Evolutionary conservation across 2,888 invertebrate species (phyloP), one percentile per base, ranked within the genome.

Genomic region (Heliconius ethilla): DNA sequence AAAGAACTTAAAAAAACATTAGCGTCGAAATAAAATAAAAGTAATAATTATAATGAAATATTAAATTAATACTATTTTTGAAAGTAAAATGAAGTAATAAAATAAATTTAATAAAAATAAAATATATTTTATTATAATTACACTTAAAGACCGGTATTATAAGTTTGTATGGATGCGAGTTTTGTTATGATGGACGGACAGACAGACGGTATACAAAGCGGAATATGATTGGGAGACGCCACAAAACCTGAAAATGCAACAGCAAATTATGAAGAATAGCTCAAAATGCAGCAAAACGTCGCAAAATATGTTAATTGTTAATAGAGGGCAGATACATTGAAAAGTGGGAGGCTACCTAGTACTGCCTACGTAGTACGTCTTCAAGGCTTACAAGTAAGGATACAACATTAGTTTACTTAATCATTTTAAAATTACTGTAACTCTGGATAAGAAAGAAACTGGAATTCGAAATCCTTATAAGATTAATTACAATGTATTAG

Each of bases 141-240:
- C 37, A 76, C 45, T 70, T 51, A 63, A 63, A 75, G 55, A 75
- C 29, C 72, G 75, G 73, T 72, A 75, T 63, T 59, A 63, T 63
- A 77, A 74, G 78, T 78, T 70, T 65, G 63, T 72, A 59, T 79
- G 75, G 66, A 77, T 73, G 72, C 74, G 63, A 73, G 73, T 79
- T 79, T 78, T 70, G 70, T 75, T 80, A 78, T 75, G 82, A 81
- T 82, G 82, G 82, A 82, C 82, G 82, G 82, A 82, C 63, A 81
- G 80, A 81, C 72, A 81, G 81, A 82, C 82, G 81, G 82, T 82
- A 81, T 76, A 80, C 75, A 76, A 80, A 82, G 81, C 82, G 75
- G 78, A 79, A 81, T 74, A 75, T 70, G 77, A 77, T 70, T 73
- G 80, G 77, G 78, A 69, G 66, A 78, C 72, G 79, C 78, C 78